Conservation (phyloP, 2,113 vertebrate species). For the Larimichthys crocea region DNA sequence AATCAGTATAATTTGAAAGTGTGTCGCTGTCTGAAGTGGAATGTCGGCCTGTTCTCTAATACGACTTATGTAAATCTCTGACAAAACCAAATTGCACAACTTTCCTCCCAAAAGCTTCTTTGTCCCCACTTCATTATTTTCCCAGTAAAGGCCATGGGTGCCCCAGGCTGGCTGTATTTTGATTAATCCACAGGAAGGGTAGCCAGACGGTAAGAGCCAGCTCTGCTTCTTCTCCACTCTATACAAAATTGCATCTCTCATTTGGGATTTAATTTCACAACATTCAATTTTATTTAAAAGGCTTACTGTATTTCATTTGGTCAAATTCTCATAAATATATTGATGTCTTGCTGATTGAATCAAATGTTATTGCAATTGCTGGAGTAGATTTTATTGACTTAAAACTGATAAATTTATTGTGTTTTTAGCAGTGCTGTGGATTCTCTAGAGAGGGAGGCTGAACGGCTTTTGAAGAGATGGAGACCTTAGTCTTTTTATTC, state of each 20-base stretch:
- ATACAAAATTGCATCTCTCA: slow-evolving; percentile 6
- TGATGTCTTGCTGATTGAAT: not conserved
- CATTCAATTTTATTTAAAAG: not conserved
- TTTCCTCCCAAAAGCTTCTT: slow-evolving; percentile 76
- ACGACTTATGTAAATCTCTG: slow-evolving; percentile 81
- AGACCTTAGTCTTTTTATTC: slow-evolving; percentile 82
- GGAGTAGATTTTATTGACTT: not conserved
- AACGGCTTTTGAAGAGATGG: slow-evolving; percentile 60
- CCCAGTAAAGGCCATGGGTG: slow-evolving; percentile 64
- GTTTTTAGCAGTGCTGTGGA: slow-evolving; percentile 29
- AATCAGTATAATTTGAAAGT: slow-evolving; percentile 24
- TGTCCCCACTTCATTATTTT: slow-evolving; percentile 70
- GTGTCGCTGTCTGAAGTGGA: slow-evolving; percentile 48
- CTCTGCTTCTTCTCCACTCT: slow-evolving; percentile 37
- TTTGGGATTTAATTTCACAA: slow-evolving; percentile 9
- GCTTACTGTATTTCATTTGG: not conserved
- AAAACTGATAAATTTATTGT: slow-evolving; percentile 1
- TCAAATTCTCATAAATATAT: not conserved
- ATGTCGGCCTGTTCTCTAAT: slow-evolving; percentile 69
- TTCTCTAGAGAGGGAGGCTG: slow-evolving; percentile 17
- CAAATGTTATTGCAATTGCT: not conserved
- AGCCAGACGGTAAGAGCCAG: slow-evolving; percentile 72
- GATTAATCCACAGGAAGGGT: slow-evolving; percentile 70
- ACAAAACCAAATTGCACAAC: slow-evolving; percentile 78
- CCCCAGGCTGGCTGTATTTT: slow-evolving; percentile 60